Base-by-base conservation (phyloP, 2,888 invertebrate species). In the Carabus problematicus region DNA sequence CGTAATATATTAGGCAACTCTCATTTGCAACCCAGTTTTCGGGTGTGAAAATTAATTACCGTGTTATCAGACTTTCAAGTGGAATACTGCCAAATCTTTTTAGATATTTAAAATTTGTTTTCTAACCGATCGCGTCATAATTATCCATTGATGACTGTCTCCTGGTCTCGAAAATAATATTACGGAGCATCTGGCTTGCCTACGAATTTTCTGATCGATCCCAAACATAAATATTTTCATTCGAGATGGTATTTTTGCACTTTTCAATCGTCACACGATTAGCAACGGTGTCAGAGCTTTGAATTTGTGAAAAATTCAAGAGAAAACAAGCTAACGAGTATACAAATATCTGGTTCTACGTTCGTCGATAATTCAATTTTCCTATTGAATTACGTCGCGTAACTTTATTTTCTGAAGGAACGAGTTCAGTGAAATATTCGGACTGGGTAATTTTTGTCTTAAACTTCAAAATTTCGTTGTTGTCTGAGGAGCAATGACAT, bases 51-150 rank as follows among this genome's bases (percentile, higher is more conserved):
- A 64, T 64, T 64, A 64, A 64, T 64, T 64, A 64, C 64, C 55
- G 29, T 55, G 64, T 64, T 64, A 64, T 64, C 64, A 64, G 55
- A 42, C 54, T 43, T 1, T 12, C 18, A 64, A 42, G 55, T 64
- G 64, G 64, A 55, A 64, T 42, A n/a, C n/a, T 55, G 64, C 64
- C 64, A 64, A 55, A 8, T 43, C 41, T 54, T 64, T 39, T 64
- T 54, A 39, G 40, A 55, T 64, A 64, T 64, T 55, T 29, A 55
- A 63, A 64, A 55, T 64, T 54, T 55, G 40, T 55, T 64, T 64
- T 42, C 9, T 42, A 64, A 14, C 12, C 55, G 43, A 47, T 52
- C 49, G 41, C 55, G 55, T 29, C 55, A 29, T 42, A 64, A 55
- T 64, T 64, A 55, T 19, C 43, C 42, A 43, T 55, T 52, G 40